Percentiles rank a stretch among this genome's conserved stretches.
Evolutionary conservation across 2,888 invertebrate species (phyloP).

Genomic region (Leistus spinibarbis): DNA sequence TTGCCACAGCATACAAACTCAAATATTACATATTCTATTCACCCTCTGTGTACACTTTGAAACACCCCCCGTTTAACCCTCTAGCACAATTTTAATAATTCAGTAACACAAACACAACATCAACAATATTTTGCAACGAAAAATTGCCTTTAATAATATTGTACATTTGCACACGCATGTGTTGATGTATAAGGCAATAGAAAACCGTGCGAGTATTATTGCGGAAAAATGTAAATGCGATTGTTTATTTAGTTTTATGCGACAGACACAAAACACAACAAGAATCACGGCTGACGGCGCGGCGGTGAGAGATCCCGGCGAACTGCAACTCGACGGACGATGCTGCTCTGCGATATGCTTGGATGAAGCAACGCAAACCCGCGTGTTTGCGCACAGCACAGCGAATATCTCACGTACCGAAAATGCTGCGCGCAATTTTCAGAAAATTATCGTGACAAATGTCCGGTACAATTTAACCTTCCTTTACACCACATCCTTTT

Average conservation of each 20-base stretch:
- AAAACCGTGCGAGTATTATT: neutral
- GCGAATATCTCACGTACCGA: neutral
- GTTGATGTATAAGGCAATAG: neutral
- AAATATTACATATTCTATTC: neutral
- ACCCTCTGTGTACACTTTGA: neutral
- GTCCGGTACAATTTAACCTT: slow-evolving; percentile 23
- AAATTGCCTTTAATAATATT: neutral
- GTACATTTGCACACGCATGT: neutral
- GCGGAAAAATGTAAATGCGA: neutral
- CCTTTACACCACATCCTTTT: neutral
- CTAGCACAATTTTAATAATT: neutral
- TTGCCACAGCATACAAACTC: neutral
- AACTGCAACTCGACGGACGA: neutral
- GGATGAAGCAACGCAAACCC: neutral
- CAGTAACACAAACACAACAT: neutral
- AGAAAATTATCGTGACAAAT: slow-evolving; percentile 28
- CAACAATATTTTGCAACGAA: neutral
- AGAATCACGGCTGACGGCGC: neutral
- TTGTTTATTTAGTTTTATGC: neutral
- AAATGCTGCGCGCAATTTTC: slow-evolving; percentile 16
- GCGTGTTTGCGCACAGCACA: neutral
- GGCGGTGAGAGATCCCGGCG: neutral
- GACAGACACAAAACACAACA: neutral
- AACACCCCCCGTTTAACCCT: neutral
- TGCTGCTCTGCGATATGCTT: neutral